phyloP scores from a whole-genome alignment of 2,113 vertebrate species.

The Rissa tridactyla region DNA sequence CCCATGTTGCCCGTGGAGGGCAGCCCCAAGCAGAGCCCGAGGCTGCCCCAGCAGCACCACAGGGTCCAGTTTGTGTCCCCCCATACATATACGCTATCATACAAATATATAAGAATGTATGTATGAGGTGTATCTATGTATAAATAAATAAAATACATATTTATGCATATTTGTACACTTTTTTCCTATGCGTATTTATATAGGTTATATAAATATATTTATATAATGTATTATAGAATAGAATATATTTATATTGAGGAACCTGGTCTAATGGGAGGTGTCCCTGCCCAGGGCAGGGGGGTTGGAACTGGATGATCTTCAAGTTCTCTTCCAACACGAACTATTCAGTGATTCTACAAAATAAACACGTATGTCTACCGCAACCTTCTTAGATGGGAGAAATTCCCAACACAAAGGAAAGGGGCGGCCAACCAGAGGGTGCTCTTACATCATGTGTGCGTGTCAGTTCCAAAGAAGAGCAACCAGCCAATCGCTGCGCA shows the following conservation, averaged over 20 bases:
- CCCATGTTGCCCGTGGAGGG: accelerated
- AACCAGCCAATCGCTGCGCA: not conserved
- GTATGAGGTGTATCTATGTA: not conserved
- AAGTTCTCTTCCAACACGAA: not conserved
- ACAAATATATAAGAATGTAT: not conserved
- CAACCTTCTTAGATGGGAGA: not conserved
- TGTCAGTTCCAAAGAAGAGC: not conserved
- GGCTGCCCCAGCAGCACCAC: not conserved
- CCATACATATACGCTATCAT: not conserved
- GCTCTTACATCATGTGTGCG: no score
- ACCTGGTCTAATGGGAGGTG: not conserved
- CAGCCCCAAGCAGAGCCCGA: accelerated
- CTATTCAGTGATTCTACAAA: not conserved
- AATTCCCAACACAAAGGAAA: not conserved
- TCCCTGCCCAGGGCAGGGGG: not conserved
- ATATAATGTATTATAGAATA: not conserved
- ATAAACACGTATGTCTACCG: not conserved
- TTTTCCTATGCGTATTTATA: not conserved
- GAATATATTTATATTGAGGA: not conserved
- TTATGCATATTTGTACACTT: not conserved
- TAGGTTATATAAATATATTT: not conserved
- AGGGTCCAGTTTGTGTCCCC: not conserved
- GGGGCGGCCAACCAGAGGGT: no score
- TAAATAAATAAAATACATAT: not conserved
- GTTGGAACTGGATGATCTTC: not conserved